A percentile compares a stretch with the other conserved stretches of the same genome.
These are phyloP conservation scores for Hoplias malabaricus DNA, from an alignment of 2,113 vertebrate genomes.

Conservation along the genomic window DNA sequence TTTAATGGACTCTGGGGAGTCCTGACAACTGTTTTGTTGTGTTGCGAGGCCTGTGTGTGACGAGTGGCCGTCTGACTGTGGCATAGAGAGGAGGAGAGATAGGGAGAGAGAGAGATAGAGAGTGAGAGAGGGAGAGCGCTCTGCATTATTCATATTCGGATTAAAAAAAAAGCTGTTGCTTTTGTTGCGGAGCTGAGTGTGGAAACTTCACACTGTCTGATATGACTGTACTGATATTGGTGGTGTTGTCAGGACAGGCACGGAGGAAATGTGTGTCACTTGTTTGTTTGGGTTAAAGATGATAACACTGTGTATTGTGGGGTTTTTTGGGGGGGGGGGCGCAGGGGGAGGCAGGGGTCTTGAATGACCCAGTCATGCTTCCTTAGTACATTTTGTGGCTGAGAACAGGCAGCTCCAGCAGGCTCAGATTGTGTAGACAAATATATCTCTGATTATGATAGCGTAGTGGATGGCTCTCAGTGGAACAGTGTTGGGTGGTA, in stretches of 20 bases:
- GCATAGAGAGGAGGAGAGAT: constrained; percentile 11
- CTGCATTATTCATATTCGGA: constrained; percentile 75
- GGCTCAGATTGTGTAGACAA: neutral
- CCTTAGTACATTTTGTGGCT: constrained; percentile 1
- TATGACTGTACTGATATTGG: constrained; percentile 62
- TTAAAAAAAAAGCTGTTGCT: constrained; percentile 69
- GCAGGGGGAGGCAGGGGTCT: too few species aligned
- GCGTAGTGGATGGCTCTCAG: neutral
- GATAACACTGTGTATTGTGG: constrained; percentile 22
- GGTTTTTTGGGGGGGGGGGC: neutral
- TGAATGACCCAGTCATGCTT: neutral
- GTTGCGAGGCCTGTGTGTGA: constrained; percentile 51
- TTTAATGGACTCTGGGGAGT: constrained; percentile 75
- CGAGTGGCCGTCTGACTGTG: constrained; percentile 43
- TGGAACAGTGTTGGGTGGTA: neutral
- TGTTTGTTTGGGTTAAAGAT: constrained; percentile 33
- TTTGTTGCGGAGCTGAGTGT: constrained; percentile 66
- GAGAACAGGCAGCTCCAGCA: neutral
- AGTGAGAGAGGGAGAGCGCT: constrained; percentile 52
- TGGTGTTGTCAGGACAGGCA: constrained; percentile 56
- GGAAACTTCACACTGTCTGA: constrained; percentile 66
- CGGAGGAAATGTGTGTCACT: constrained; percentile 55
- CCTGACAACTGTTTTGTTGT: constrained; percentile 75
- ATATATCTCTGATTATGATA: neutral
- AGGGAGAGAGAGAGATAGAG: constrained; percentile 41